A percentile compares a stretch with the other conserved stretches of the same genome.
These are phyloP conservation scores for Rhagophthalmus giganteus DNA, from an alignment of 2,888 invertebrate genomes.

Conservation along the genomic window DNA sequence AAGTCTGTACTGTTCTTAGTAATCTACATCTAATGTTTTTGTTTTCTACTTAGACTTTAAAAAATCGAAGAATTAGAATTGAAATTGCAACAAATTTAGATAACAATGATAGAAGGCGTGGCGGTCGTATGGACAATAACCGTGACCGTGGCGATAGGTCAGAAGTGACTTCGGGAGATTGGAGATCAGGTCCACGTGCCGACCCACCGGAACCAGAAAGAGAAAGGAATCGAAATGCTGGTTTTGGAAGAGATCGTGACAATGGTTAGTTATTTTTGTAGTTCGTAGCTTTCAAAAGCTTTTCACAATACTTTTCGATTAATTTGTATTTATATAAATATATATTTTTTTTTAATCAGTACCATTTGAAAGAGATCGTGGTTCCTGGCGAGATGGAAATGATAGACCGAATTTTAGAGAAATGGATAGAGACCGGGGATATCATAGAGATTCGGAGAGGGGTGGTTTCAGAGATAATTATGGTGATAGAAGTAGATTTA, in stretches of 20 bases:
- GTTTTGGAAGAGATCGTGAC: slow-evolving; percentile 48
- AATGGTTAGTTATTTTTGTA: slow-evolving; percentile 46
- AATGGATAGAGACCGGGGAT: slow-evolving; percentile 38
- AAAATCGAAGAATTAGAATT: slow-evolving; percentile 76
- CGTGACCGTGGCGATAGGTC: slow-evolving; percentile 63
- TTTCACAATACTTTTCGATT: neutral
- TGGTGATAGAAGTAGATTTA: slow-evolving; percentile 40
- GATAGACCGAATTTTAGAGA: slow-evolving; percentile 43
- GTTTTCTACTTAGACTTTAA: slow-evolving; percentile 61
- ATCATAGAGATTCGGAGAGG: slow-evolving; percentile 35
- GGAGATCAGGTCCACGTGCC: slow-evolving; percentile 70
- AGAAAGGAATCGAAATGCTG: slow-evolving; percentile 44
- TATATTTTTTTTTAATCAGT: neutral
- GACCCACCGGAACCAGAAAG: slow-evolving; percentile 50
- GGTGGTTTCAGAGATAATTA: slow-evolving; percentile 47
- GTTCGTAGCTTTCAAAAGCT: too few relatives aligned
- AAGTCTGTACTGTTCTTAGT: too few relatives aligned
- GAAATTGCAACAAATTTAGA: slow-evolving; percentile 77
- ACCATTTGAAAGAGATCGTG: slow-evolving; percentile 52
- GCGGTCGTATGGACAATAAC: slow-evolving; percentile 58
- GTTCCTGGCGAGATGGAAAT: slow-evolving; percentile 58
- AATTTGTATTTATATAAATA: neutral
- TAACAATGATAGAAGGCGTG: slow-evolving; percentile 67
- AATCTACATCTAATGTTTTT: neutral
- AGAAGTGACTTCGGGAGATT: slow-evolving; percentile 73